Evolutionary conservation across 2,888 invertebrate genomes (phyloP).

Genomic region (Rambutsinella grinnellia): DNA sequence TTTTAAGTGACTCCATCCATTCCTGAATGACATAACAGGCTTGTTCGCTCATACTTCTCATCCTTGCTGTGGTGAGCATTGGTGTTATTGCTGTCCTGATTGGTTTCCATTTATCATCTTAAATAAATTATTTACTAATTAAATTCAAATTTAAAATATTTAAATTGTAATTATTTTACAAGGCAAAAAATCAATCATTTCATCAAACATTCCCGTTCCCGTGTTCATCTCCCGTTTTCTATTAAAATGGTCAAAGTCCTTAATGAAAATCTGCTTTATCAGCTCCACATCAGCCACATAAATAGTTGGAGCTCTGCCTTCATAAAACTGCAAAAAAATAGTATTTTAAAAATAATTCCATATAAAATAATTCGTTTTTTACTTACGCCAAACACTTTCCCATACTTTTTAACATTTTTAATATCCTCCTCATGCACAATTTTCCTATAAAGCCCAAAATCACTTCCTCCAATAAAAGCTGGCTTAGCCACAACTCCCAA

Average conservation of each 20-base stretch:
- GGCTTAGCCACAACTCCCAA: constrained; percentile 46
- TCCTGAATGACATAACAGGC: constrained; percentile 25
- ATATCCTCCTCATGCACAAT: constrained; percentile 47
- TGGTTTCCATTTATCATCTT: constrained; percentile 51
- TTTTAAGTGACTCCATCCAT: background rate
- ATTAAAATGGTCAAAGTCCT: constrained; percentile 51
- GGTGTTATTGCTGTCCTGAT: constrained; percentile 23
- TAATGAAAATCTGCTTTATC: constrained; percentile 35
- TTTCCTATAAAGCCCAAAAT: constrained; percentile 38
- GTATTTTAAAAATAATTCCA: no score
- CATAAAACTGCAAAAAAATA: no score
- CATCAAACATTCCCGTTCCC: constrained; percentile 29
- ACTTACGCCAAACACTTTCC: constrained; percentile 55
- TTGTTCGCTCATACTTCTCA: constrained; percentile 34
- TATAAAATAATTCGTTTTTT: no score
- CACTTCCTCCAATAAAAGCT: constrained; percentile 52
- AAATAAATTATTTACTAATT: no score
- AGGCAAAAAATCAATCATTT: constrained; percentile 45
- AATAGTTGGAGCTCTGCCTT: constrained; percentile 37
- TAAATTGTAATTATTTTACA: no score
- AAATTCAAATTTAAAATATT: no score
- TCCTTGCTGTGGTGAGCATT: constrained; percentile 41
- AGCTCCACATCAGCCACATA: constrained; percentile 34
- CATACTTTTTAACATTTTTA: constrained; percentile 46
- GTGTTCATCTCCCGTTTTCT: constrained; percentile 29